Base-by-base conservation (phyloP, 1,140 invertebrate genomes). In the Ceratosolen fusciceps region DNA sequence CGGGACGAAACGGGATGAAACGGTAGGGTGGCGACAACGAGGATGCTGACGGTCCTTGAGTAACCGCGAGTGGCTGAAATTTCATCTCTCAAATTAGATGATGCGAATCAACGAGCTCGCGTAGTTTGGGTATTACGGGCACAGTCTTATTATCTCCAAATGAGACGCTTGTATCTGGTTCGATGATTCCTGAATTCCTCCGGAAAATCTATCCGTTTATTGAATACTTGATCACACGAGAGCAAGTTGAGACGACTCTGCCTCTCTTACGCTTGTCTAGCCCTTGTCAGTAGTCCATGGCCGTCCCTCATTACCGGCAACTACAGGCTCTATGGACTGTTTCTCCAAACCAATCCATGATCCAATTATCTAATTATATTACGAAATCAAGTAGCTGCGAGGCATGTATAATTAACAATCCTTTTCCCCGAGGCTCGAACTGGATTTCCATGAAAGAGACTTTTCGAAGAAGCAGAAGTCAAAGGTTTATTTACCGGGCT, bases 31-130 rank as follows among this genome's bases (percentile, higher is more conserved):
- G 56, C 52, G 62, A 47, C 39, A 47, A 67, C 26, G 60, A 65
- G 60, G 31, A 62, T 26, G 74, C 72, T 26, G 52, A 56, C 56
- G 71, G 77, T 73, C 52, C 37, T 73, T 67, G 78, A 49, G 70
- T 43, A 26, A 76, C 65, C 74, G 58, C 81, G 77, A 79, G 80
- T 74, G 81, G 76, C 73, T 79, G 74, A 84, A 83, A 79, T 84
- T 84, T 76, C 81, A 79, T 81, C 80, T 82, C 67, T 31, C 75
- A 84, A 84, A 83, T 83, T 77, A 62, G 80, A 84, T 84, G 76
- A 81, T 56, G 1, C 39, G 16, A 47, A 39, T 39, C n/a, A 47
- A 47, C 67, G 47, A 78, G 71, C 75, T 56, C 49, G 56, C 67
- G 31, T n/a, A 52, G 56, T 65, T 60, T 37, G 56, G 72, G 60